phyloP scores from a whole-genome alignment of 2,797 vertebrate genomes.

The Numenius phaeopus region DNA sequence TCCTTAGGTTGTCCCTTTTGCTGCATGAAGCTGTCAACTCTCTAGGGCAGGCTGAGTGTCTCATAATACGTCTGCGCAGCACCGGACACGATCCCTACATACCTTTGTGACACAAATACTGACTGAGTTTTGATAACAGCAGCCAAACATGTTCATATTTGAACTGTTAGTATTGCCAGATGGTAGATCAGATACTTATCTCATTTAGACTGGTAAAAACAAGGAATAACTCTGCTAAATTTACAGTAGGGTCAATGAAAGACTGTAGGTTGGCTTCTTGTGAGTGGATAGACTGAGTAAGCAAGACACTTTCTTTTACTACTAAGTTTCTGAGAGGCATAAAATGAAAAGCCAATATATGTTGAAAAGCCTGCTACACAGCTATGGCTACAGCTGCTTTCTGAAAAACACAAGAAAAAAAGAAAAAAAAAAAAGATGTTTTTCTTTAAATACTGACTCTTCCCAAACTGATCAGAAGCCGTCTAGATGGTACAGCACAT shows the following conservation, averaged over 20 bases:
- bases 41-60: not conserved
- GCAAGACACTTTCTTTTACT: not conserved
- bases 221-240: not conserved
- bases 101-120: not conserved
- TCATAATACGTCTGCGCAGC: not conserved
- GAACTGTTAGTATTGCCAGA: not conserved
- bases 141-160: not conserved
- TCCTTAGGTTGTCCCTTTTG: not conserved
- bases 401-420: not conserved
- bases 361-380: not conserved
- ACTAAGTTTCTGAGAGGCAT: not conserved
- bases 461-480: not conserved
- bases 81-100: not conserved
- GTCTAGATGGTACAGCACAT: not conserved
- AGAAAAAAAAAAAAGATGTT: accelerated
- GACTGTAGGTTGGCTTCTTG: not conserved
- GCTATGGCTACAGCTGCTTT: not conserved
- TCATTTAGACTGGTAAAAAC: not conserved
- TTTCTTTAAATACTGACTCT: not conserved
- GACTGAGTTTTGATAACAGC: not conserved
- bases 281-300: not conserved
- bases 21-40: not conserved
- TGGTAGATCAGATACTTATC: not conserved
- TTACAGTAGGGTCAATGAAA: not conserved
- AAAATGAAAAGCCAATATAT: not conserved